A percentile compares a stretch with the other conserved stretches of the same genome.
These are phyloP conservation scores for Bombus waltoni DNA, from an alignment of 1,140 invertebrate genomes.

Conservation along the genomic window DNA sequence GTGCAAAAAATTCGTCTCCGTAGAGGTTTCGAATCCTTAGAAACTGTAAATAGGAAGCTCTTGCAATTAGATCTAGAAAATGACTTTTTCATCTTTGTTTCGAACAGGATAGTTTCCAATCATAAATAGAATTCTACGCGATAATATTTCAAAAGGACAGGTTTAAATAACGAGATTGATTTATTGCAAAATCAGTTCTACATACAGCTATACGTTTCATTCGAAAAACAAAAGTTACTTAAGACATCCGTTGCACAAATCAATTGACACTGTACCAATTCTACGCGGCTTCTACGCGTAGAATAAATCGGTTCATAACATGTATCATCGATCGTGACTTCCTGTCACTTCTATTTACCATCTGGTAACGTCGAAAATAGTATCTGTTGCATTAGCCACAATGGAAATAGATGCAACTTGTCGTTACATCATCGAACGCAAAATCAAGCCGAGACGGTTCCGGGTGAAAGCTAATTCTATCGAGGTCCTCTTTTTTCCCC, in stretches of 20 bases:
- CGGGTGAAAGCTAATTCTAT: conserved; percentile 25
- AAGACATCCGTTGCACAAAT: background rate
- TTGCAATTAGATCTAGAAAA: too few species aligned
- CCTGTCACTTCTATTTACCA: conserved; percentile 44
- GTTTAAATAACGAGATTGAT: background rate
- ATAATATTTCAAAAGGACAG: background rate
- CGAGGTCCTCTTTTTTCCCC: background rate
- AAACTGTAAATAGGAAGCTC: background rate
- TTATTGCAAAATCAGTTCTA: background rate
- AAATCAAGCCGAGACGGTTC: conserved; percentile 16
- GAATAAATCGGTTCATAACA: conserved; percentile 22
- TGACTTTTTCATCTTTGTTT: too few species aligned
- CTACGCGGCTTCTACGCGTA: background rate
- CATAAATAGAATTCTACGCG: background rate
- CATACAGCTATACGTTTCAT: too few species aligned
- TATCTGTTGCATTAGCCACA: conserved; percentile 43
- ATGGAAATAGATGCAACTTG: conserved; percentile 47
- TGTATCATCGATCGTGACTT: conserved; percentile 32
- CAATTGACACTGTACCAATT: background rate
- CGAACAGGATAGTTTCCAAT: background rate
- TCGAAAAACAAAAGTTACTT: background rate
- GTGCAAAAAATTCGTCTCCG: background rate
- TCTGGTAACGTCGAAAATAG: conserved; percentile 31
- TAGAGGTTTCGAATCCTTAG: background rate
- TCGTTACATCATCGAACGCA: conserved; percentile 47